These are phyloP conservation scores for Neotoma lepida DNA, from an alignment of 2,113 vertebrate genomes.

Conservation along the genomic window DNA sequence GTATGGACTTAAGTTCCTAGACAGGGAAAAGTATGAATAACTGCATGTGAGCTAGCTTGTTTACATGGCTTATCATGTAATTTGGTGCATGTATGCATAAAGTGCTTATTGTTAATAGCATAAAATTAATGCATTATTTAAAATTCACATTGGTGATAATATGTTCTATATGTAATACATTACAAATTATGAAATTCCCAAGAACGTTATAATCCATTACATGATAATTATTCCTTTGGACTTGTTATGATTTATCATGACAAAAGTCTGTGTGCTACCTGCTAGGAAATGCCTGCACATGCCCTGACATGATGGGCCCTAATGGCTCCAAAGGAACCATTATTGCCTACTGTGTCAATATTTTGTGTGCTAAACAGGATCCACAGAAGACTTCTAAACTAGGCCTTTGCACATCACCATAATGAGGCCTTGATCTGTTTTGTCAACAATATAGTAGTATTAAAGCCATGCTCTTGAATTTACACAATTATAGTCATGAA, in stretches of 20 bases:
- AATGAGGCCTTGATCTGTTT: conserved; percentile 39
- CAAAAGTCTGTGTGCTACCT: conserved; percentile 59
- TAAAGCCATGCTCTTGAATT: conserved; percentile 45
- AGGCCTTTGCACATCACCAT: conserved; percentile 53
- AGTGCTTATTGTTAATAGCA: conserved; percentile 14
- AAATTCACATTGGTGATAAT: conserved; percentile 52
- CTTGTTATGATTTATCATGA: conserved; percentile 61
- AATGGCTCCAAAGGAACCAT: conserved; percentile 58
- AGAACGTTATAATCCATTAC: conserved; percentile 52
- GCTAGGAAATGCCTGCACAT: conserved; percentile 45
- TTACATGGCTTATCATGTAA: conserved; percentile 62
- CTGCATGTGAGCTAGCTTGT: conserved; percentile 44
- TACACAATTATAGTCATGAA: conserved; percentile 42
- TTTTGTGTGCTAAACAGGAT: conserved; percentile 61
- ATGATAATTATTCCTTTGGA: conserved; percentile 49
- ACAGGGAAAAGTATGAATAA: conserved; percentile 39
- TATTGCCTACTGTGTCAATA: conserved; percentile 57
- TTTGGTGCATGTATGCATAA: neutral
- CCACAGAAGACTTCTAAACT: conserved; percentile 53
- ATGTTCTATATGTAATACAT: conserved; percentile 55
- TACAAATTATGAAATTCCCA: conserved; percentile 57
- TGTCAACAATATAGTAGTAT: conserved; percentile 46
- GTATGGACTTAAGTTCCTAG: conserved; percentile 69
- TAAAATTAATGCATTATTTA: conserved; percentile 36
- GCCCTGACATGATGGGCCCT: conserved; percentile 64